These are phyloP conservation scores for Lasioglossum villosulum DNA, from an alignment of 2,888 invertebrate species.

Conservation along the genomic window DNA sequence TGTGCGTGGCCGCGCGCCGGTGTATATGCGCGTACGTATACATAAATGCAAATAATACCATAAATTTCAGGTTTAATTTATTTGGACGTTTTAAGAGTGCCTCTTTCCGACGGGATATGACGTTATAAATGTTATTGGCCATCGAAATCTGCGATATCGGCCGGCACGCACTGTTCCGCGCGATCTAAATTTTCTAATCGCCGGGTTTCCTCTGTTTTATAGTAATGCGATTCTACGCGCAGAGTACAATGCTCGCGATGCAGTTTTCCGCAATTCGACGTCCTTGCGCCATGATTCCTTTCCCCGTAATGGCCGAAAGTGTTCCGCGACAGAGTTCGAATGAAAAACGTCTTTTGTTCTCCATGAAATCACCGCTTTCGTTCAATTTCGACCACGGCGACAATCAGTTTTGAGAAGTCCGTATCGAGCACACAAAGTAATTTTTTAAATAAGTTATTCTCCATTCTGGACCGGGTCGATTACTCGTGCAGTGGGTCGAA, in stretches of 20 bases:
- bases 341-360: not conserved
- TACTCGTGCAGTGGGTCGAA: too few relatives aligned
- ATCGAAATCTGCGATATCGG: slow-evolving; percentile 28
- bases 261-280: not conserved
- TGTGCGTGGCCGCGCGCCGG: not conserved
- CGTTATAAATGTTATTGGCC: slow-evolving; percentile 58
- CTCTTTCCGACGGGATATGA: slow-evolving; percentile 46
- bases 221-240: not conserved
- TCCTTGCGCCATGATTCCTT: not conserved
- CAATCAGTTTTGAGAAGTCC: not conserved
- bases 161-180: not conserved
- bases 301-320: not conserved
- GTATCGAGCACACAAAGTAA: too few relatives aligned
- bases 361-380: not conserved
- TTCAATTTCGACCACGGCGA: not conserved
- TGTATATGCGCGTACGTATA: not conserved
- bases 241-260: not conserved
- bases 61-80: slow-evolving; percentile 58
- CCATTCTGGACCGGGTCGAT: too few relatives aligned
- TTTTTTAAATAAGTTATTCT: too few relatives aligned
- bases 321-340: not conserved
- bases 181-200: slow-evolving; percentile 44
- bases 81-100: slow-evolving; percentile 55
- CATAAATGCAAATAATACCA: slow-evolving; percentile 58
- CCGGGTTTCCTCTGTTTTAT: slow-evolving; percentile 2